Conservation (phyloP, 2,888 invertebrate species). For the Exephanes ischioxanthus region DNA sequence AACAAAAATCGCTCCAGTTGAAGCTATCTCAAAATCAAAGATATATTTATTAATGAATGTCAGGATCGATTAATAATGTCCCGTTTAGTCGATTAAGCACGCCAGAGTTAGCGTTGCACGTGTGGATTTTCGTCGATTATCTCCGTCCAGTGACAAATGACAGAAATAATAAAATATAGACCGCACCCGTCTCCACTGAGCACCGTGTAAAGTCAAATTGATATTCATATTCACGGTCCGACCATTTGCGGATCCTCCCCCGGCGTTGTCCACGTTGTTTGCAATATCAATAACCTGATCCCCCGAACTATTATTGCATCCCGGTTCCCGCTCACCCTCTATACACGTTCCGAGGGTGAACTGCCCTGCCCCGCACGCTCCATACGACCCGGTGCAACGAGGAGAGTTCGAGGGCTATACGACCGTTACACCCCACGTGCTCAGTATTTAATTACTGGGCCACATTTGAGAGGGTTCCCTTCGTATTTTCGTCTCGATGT, state of each 20-base stretch:
- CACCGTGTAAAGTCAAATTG: slow-evolving; percentile 76
- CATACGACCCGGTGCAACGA: slow-evolving; percentile 48
- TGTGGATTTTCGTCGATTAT: slow-evolving; percentile 51
- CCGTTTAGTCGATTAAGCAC: slow-evolving; percentile 32
- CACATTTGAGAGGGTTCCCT: slow-evolving; percentile 57
- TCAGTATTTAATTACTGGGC: slow-evolving; percentile 81
- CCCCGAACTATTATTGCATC: slow-evolving; percentile 61
- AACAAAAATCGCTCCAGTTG: no score
- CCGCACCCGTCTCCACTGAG: slow-evolving; percentile 27
- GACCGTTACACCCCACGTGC: slow-evolving; percentile 75
- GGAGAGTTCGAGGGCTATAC: slow-evolving; percentile 56
- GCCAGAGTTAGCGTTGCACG: slow-evolving; percentile 45
- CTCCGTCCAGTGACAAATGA: slow-evolving; percentile 54
- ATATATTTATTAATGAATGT: background rate
- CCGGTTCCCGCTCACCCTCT: slow-evolving; percentile 40
- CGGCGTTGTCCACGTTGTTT: slow-evolving; percentile 55
- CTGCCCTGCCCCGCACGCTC: slow-evolving; percentile 8
- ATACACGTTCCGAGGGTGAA: slow-evolving; percentile 43
- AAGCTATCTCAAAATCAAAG: no score
- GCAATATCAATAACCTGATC: slow-evolving; percentile 81
- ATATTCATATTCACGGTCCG: slow-evolving; percentile 83
- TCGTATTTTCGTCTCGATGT: slow-evolving; percentile 24
- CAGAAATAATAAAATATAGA: slow-evolving; percentile 47
- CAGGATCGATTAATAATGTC: slow-evolving; percentile 29
- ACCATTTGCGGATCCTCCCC: slow-evolving; percentile 73